These are phyloP conservation scores for Lutjanus campechanus DNA, from an alignment of 2,797 vertebrate species.

Conservation along the genomic window DNA sequence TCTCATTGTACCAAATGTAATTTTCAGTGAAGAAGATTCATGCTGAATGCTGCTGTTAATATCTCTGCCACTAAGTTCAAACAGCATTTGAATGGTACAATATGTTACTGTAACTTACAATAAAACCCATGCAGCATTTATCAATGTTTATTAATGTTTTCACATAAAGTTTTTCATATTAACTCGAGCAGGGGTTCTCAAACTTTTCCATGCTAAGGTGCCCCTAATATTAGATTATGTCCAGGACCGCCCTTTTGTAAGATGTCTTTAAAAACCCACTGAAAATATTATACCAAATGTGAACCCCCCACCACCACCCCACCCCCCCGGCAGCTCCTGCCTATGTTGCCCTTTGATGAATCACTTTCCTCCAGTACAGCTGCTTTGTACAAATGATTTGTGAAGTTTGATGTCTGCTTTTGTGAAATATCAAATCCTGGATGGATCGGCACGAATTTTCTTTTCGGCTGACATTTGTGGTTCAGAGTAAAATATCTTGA, in stretches of 20 bases:
- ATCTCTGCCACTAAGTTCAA: constrained; percentile 5
- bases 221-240: no score
- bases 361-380: neutral
- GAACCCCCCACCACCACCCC: no score
- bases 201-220: no score
- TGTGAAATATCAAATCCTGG: neutral
- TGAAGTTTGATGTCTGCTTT: neutral
- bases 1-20: constrained; percentile 42
- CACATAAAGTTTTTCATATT: neutral
- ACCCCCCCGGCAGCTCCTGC: neutral
- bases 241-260: no score
- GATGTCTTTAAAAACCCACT: no score
- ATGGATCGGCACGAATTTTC: no score
- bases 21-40: constrained; percentile 41
- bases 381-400: neutral
- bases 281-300: no score
- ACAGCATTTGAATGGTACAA: constrained; percentile 6
- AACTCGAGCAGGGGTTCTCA: neutral
- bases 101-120: neutral
- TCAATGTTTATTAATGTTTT: constrained; percentile 6
- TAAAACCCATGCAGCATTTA: neutral
- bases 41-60: constrained; percentile 4
- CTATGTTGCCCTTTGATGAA: neutral
- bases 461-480: neutral
- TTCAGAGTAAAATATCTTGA: neutral